Evolutionary conservation across 64 coral and sea anemone species (phyloP).

Genomic region (Orbicella faveolata): DNA sequence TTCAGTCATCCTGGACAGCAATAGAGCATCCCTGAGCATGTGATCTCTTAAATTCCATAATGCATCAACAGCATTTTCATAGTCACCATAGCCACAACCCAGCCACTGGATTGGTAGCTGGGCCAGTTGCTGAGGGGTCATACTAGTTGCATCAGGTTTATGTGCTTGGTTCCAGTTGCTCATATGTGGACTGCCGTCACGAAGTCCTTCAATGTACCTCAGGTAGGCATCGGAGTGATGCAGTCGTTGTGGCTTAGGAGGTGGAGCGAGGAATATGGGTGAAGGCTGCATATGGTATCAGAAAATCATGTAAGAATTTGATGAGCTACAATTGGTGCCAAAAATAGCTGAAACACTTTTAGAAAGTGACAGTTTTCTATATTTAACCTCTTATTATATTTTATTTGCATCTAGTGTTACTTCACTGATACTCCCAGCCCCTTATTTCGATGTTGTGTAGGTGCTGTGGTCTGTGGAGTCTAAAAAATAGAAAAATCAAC

Average conservation of each 20-base stretch:
- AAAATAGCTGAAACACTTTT: too few relatives aligned
- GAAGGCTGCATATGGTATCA: constrained; percentile 53
- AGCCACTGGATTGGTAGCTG: constrained; percentile 95
- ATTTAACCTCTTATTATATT: too few relatives aligned
- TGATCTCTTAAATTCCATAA: constrained; percentile 95
- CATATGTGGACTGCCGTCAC: constrained; percentile 94
- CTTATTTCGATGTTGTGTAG: too few relatives aligned
- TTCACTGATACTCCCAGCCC: too few relatives aligned
- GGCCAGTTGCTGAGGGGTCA: constrained; percentile 89
- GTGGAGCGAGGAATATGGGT: constrained; percentile 86
- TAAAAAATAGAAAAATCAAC: too few relatives aligned
- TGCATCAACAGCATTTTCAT: constrained; percentile 88
- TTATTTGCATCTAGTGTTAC: too few relatives aligned
- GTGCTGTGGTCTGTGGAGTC: too few relatives aligned
- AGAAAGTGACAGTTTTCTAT: too few relatives aligned
- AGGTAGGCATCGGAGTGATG: constrained; percentile 96
- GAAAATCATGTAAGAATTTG: not conserved
- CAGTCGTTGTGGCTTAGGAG: constrained; percentile 83
- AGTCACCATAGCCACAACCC: constrained; percentile 83
- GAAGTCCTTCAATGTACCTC: constrained; percentile 98
- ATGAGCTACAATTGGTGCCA: too few relatives aligned
- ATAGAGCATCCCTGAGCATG: constrained; percentile 91
- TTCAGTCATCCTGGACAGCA: constrained; percentile 51
- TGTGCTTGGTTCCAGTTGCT: constrained; percentile 94
- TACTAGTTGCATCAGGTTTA: constrained; percentile 76